Base-by-base conservation (phyloP, 2,113 vertebrate genomes). In the Motacilla tschutschensis region DNA sequence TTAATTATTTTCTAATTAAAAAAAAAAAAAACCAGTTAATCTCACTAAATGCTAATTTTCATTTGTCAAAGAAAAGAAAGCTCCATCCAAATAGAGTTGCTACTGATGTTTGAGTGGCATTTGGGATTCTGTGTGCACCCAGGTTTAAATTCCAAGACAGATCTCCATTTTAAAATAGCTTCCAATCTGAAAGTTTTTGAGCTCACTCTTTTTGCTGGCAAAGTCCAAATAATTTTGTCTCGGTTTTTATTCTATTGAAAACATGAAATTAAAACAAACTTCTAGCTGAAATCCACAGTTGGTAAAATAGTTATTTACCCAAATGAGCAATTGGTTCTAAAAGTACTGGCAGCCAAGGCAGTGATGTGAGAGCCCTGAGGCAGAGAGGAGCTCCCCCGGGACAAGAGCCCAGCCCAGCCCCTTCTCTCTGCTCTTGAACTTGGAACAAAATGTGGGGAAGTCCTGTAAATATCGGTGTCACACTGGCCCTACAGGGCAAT, bases 341-440 rank as follows among this genome's bases (percentile, higher is more conserved):
- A 59, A 53, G 19, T n/a, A 26, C 64, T n/a, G 41, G 22, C 29
- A 25, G 38, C 3, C 3, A 17, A n/a, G 0, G 1, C 15, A 33
- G 35, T 26, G 62, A 51, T 4, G 12, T 9, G 70, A 62, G 65
- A 43, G 65, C 5, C 17, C 38, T 24, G 17, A 5, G 3, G 21
- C 20, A 24, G 53, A 29, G 46, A 8, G 44, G 20, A 20, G 11
- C 17, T 72, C 7, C 10, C 4, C 25, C 38, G 26, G 2, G 8
- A 24, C 31, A 41, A 3, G 41, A 82, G 41, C 79, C 35, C 69
- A 83, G 65, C 64, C 46, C 54, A 78, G 43, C 9, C 18, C 16
- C 0, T 72, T 47, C 48, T 38, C 17, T 28, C 25, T 77, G 50
- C 48, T 21, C 62, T 60, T 55, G 79, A 71, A 20, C 65, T 83